Evolutionary conservation across 1,140 invertebrate species (phyloP).

Genomic region (Papilio dardanus): DNA sequence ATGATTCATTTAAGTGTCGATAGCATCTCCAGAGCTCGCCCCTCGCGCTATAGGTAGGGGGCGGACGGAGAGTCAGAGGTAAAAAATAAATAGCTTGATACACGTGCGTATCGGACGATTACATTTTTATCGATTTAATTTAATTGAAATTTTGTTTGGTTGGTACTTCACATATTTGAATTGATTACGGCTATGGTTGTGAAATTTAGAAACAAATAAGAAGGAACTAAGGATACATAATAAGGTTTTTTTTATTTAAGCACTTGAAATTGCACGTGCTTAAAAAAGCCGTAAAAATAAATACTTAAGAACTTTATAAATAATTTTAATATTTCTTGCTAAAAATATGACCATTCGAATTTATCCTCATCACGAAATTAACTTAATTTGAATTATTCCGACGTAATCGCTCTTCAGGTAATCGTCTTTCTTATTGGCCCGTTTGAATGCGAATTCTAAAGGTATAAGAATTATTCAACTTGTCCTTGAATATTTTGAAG

Average conservation of each 20-base stretch:
- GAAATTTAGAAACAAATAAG: too few relatives aligned
- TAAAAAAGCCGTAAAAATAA: too few relatives aligned
- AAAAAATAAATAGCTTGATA: conserved; percentile 31
- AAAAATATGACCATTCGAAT: background rate
- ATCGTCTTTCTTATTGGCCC: conserved; percentile 23
- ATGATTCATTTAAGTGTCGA: conserved; percentile 37
- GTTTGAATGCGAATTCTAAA: conserved; percentile 7
- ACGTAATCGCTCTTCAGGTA: conserved; percentile 29
- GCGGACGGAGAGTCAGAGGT: conserved; percentile 22
- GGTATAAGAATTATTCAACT: conserved; percentile 31
- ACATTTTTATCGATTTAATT: conserved; percentile 6
- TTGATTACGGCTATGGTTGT: too few relatives aligned
- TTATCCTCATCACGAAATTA: conserved; percentile 19
- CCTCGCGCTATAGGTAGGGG: conserved; percentile 24
- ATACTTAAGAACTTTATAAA: too few relatives aligned
- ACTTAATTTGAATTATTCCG: conserved; percentile 27
- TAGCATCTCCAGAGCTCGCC: conserved; percentile 29
- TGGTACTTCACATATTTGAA: background rate
- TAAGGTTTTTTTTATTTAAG: too few relatives aligned
- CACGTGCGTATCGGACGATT: conserved; percentile 12
- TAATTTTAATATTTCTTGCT: background rate
- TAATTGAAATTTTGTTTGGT: background rate
- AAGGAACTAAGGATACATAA: too few relatives aligned
- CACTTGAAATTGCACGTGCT: too few relatives aligned
- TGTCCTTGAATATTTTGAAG: conserved; percentile 21